Evolutionary conservation across 2,797 vertebrate genomes (phyloP).

Genomic region (Rhabdophis nuchalis): DNA sequence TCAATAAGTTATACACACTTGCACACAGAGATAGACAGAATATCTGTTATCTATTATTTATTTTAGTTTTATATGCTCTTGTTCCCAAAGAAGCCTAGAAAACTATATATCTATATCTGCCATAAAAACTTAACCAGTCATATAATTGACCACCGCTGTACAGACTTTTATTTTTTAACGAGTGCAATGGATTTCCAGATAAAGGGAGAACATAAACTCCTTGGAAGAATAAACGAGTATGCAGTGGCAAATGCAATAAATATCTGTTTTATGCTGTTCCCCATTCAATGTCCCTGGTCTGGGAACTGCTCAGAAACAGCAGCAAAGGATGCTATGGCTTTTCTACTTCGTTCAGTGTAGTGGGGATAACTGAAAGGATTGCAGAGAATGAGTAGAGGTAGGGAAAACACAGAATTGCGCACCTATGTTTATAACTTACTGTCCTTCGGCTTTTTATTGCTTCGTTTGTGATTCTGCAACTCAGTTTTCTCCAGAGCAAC

Average conservation of each 20-base stretch:
- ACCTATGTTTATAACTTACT: background rate
- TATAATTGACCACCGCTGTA: background rate
- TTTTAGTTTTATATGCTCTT: background rate
- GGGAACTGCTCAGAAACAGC: background rate
- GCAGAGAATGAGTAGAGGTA: background rate
- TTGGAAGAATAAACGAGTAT: background rate
- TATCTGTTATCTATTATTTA: background rate
- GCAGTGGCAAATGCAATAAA: background rate
- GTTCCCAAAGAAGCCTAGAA: background rate
- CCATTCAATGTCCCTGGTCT: background rate
- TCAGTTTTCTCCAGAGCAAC: background rate
- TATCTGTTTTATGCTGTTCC: background rate
- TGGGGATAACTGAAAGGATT: background rate
- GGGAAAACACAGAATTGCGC: background rate
- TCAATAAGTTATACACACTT: background rate
- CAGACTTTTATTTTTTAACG: background rate
- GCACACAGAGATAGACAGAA: background rate
- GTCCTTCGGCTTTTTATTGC: background rate
- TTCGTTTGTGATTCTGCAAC: background rate
- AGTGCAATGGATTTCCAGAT: background rate
- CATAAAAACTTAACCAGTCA: background rate
- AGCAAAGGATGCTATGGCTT: background rate
- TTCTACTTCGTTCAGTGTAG: background rate
- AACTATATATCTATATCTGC: background rate
- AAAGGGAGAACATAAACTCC: background rate